A percentile compares a stretch with the other conserved stretches of the same genome.
Conservation (phyloP, 2,797 vertebrate genomes). For the Malurus splendens region DNA sequence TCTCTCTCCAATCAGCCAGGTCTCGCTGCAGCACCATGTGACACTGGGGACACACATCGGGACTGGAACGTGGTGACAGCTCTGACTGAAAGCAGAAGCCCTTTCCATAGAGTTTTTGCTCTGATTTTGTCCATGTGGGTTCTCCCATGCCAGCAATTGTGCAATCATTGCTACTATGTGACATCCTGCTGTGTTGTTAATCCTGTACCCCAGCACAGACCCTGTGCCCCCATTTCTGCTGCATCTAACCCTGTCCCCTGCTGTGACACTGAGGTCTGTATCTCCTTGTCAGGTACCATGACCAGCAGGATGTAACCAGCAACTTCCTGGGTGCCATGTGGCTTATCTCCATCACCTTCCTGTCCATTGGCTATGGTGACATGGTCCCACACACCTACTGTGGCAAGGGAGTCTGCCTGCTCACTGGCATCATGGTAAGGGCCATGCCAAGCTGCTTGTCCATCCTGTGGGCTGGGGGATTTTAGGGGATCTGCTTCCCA, state of each 20-base stretch:
- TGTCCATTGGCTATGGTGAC: slow-evolving; percentile 96
- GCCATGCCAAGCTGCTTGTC: background rate
- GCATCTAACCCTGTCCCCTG: rapidly evolving
- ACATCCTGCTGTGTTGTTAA: background rate
- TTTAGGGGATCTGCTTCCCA: background rate
- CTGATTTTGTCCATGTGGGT: background rate
- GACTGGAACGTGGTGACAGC: background rate
- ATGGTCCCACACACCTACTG: slow-evolving; percentile 99
- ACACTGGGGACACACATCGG: rapidly evolving
- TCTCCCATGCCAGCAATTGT: background rate
- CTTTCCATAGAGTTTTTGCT: background rate
- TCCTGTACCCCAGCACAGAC: background rate
- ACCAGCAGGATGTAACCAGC: slow-evolving; percentile 96
- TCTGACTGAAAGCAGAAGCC: slow-evolving; percentile 19
- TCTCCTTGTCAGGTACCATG: slow-evolving; percentile 85
- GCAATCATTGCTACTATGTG: background rate
- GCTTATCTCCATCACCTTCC: slow-evolving; percentile 98
- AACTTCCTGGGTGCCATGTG: slow-evolving; percentile 98
- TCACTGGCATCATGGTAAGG: slow-evolving; percentile 97
- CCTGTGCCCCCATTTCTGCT: rapidly evolving
- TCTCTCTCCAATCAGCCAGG: background rate
- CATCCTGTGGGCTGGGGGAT: background rate
- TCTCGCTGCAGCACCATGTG: background rate
- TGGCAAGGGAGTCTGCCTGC: slow-evolving; percentile 93
- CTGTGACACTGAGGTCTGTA: background rate